Percentiles rank a stretch among this genome's conserved stretches.
These are phyloP conservation scores for Gorsachius goisagi DNA, from an alignment of 2,113 vertebrate genomes.

Conservation along the genomic window DNA sequence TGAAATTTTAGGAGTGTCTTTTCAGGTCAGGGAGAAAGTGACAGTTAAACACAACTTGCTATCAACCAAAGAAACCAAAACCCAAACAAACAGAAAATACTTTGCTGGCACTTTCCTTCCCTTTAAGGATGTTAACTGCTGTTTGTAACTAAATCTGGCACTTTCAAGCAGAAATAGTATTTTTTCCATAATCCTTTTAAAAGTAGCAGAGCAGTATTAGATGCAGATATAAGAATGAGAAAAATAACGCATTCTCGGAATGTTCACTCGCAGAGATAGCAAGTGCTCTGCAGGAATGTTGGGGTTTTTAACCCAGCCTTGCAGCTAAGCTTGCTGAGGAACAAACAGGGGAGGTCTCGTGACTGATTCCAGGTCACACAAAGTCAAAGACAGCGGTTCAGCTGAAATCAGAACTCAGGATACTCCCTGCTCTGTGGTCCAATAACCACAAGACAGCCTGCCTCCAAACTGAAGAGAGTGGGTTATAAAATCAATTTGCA, in stretches of 20 bases:
- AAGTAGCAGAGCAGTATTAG: background rate
- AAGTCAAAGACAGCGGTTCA: constrained; percentile 8
- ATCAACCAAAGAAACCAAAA: background rate
- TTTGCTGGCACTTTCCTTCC: background rate
- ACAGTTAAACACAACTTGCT: background rate
- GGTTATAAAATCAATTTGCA: constrained; percentile 32
- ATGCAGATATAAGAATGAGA: background rate
- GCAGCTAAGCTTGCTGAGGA: background rate
- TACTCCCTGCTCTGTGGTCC: background rate
- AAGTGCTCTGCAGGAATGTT: background rate
- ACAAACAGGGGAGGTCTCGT: background rate
- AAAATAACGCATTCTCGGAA: background rate
- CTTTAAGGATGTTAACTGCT: background rate
- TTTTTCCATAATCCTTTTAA: background rate
- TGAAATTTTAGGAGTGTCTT: background rate
- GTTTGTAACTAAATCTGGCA: background rate
- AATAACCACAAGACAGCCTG: constrained; percentile 6
- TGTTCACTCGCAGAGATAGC: background rate
- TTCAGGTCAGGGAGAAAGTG: background rate
- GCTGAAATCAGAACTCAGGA: background rate
- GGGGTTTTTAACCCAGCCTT: background rate
- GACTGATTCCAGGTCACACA: constrained; percentile 18
- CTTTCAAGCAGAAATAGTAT: background rate
- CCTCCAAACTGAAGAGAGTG: background rate
- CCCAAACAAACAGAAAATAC: background rate